Conservation (phyloP, 2,888 invertebrate species). For the Teleiodes luculella region DNA sequence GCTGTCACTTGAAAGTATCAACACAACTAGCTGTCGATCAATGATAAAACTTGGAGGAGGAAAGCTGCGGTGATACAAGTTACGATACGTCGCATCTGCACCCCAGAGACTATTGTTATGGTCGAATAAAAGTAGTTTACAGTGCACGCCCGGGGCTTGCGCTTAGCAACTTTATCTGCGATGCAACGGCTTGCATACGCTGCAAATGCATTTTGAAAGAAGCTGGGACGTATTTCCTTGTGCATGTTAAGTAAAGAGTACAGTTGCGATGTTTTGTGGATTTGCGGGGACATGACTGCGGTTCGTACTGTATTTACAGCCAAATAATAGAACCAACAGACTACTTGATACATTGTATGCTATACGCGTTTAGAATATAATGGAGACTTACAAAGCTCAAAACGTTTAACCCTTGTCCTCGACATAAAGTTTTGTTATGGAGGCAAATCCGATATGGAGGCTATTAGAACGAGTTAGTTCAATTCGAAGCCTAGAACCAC, state of each 20-base stretch:
- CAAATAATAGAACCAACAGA: neutral
- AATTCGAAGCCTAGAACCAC: no score
- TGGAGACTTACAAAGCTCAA: no score
- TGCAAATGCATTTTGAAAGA: conserved; percentile 38
- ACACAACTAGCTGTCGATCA: neutral
- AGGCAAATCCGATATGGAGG: no score
- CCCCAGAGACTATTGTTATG: conserved; percentile 50
- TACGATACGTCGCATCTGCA: conserved; percentile 31
- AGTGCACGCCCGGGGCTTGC: conserved; percentile 40
- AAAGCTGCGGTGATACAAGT: conserved; percentile 37
- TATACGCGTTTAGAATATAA: no score
- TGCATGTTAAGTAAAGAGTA: conserved; percentile 37
- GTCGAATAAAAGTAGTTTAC: conserved; percentile 61
- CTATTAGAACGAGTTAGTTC: no score
- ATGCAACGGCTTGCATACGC: conserved; percentile 25
- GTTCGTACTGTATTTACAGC: neutral
- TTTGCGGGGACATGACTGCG: neutral
- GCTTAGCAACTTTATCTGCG: conserved; percentile 56
- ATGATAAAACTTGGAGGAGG: conserved; percentile 21
- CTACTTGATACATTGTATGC: neutral
- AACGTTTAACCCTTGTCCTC: no score
- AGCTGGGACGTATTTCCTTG: conserved; percentile 36
- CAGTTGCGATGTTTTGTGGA: conserved; percentile 28
- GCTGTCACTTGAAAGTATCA: neutral
- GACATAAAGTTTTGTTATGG: no score